phyloP scores from a whole-genome alignment of 2,888 invertebrate genomes.

The Venusia cambrica region DNA sequence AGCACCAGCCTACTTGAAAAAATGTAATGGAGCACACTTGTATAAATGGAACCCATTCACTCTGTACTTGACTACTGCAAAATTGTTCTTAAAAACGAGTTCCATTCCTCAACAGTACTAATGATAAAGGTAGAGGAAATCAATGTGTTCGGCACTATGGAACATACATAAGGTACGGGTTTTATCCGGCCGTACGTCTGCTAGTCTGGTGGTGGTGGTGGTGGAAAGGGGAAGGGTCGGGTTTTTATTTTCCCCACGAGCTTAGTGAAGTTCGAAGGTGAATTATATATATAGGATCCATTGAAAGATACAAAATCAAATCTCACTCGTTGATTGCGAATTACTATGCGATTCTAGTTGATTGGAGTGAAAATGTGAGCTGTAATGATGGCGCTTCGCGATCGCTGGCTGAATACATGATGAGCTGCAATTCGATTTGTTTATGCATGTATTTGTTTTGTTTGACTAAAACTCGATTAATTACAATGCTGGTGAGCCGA shows the following conservation, averaged over 20 bases:
- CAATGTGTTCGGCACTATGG: too few relatives aligned
- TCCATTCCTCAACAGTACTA: too few relatives aligned
- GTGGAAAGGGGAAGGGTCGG: too few relatives aligned
- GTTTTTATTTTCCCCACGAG: conserved; percentile 8
- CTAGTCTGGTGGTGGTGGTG: too few relatives aligned
- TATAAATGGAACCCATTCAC: too few relatives aligned
- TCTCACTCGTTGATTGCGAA: conserved; percentile 19
- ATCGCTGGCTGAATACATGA: conserved; percentile 16
- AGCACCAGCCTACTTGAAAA: too few relatives aligned
- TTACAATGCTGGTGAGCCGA: conserved; percentile 33
- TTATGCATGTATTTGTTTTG: conserved; percentile 25
- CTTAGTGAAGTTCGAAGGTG: conserved; percentile 19
- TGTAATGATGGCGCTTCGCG: conserved; percentile 17
- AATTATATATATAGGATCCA: conserved; percentile 23
- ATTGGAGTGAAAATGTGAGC: conserved; percentile 18
- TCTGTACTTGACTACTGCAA: too few relatives aligned
- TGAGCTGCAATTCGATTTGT: conserved; percentile 18
- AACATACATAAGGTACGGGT: too few relatives aligned
- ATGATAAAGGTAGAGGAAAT: too few relatives aligned
- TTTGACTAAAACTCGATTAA: conserved; percentile 41
- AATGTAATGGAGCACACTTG: too few relatives aligned
- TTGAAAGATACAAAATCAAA: conserved; percentile 19
- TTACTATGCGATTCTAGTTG: conserved; percentile 19
- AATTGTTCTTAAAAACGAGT: too few relatives aligned
- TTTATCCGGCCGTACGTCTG: too few relatives aligned